These are phyloP conservation scores for Phragmatobia fuliginosa DNA, from an alignment of 2,888 invertebrate genomes.

Conservation along the genomic window DNA sequence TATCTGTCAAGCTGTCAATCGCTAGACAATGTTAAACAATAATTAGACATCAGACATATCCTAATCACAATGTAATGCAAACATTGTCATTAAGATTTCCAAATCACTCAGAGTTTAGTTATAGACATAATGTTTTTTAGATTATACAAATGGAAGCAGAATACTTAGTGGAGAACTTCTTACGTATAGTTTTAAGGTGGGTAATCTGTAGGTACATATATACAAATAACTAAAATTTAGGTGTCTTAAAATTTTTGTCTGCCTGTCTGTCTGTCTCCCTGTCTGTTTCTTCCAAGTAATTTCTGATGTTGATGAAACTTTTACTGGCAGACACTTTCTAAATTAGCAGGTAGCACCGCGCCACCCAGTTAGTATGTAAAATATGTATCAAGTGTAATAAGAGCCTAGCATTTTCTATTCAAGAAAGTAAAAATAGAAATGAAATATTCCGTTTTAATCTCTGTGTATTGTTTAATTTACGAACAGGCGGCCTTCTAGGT, in stretches of 20 bases:
- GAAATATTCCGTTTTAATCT: neutral
- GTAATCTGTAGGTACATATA: too few relatives aligned
- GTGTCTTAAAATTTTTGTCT: too few relatives aligned
- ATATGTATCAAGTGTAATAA: neutral
- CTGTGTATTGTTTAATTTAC: neutral
- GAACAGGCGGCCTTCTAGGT: neutral
- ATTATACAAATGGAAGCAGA: neutral
- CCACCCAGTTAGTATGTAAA: too few relatives aligned
- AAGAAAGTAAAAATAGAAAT: neutral
- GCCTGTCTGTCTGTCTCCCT: too few relatives aligned
- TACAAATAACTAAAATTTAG: too few relatives aligned
- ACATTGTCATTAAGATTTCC: neutral
- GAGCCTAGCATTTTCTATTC: neutral
- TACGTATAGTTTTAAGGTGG: too few relatives aligned
- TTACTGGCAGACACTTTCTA: too few relatives aligned
- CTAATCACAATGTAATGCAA: neutral
- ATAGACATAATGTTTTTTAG: too few relatives aligned
- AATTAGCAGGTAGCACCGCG: too few relatives aligned
- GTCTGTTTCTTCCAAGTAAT: too few relatives aligned
- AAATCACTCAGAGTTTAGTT: too few relatives aligned
- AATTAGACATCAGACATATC: neutral
- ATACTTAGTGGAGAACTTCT: neutral
- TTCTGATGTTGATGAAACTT: too few relatives aligned
- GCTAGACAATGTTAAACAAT: neutral
- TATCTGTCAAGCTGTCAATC: neutral